Conservation (phyloP, 1,140 invertebrate genomes). For the Triops cancriformis region DNA sequence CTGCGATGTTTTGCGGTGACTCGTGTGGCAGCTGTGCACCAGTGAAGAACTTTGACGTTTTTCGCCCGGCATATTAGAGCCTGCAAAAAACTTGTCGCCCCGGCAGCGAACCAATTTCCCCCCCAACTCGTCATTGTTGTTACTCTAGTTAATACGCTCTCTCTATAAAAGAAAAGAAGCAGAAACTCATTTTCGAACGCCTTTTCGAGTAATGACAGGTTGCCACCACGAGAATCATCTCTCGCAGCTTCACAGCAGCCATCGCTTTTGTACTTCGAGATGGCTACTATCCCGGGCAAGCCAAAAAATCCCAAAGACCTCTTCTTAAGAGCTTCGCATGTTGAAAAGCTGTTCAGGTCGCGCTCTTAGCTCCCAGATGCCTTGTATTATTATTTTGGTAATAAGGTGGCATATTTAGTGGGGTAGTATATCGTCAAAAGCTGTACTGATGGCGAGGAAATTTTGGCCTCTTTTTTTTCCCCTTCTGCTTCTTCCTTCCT, state of each 20-base stretch:
- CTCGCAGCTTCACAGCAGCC: not conserved
- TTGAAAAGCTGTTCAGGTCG: not conserved
- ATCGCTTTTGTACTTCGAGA: not conserved
- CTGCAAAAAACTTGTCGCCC: not conserved
- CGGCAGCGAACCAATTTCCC: not conserved
- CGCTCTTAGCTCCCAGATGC: not conserved
- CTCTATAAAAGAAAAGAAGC: not conserved
- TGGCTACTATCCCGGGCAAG: not conserved
- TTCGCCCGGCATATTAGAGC: not conserved
- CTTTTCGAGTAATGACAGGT: not conserved
- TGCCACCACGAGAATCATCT: not conserved
- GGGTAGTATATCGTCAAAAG: not conserved
- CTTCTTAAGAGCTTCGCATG: not conserved
- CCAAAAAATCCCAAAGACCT: not conserved
- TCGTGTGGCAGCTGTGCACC: conserved; percentile 2
- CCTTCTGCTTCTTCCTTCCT: not conserved
- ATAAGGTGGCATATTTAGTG: conserved; percentile 7
- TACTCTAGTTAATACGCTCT: not conserved
- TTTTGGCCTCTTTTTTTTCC: not conserved
- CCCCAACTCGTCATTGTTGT: not conserved
- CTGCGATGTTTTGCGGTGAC: conserved; percentile 4
- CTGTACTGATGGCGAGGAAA: not conserved
- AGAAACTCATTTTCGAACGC: not conserved
- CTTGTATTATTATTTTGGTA: not conserved
- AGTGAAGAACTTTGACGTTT: not conserved